Percentiles rank a stretch among this genome's conserved stretches.
These are phyloP conservation scores for Oscheius sp. DNA, from an alignment of 2,888 invertebrate species.

Conservation along the genomic window DNA sequence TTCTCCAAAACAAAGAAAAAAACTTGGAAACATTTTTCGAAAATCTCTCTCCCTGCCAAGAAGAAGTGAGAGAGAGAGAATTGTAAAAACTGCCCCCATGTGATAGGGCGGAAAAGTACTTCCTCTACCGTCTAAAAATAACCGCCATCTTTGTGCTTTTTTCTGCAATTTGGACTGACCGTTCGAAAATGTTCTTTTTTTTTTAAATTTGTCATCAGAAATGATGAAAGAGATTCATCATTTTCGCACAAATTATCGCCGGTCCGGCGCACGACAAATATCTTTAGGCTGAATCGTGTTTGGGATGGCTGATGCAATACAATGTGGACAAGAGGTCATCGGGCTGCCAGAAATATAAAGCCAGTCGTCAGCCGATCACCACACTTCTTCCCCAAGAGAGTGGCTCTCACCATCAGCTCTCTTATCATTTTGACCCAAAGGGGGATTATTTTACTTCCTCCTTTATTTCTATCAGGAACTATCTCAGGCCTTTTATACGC, in stretches of 20 bases:
- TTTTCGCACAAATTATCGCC: conserved; percentile 3
- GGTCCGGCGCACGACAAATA: neutral
- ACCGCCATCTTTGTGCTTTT: too few relatives aligned
- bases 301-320: conserved; percentile 8
- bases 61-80: too few relatives aligned
- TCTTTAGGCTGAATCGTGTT: neutral
- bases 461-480: neutral
- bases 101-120: too few relatives aligned
- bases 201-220: neutral
- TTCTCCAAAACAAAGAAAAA: too few relatives aligned
- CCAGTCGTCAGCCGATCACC: neutral
- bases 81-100: too few relatives aligned
- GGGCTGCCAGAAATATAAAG: neutral
- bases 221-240: conserved; percentile 12
- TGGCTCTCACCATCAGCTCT: neutral
- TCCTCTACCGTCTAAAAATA: too few relatives aligned
- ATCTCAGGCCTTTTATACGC: neutral
- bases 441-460: neutral
- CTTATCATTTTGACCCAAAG: neutral
- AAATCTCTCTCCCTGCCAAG: too few relatives aligned
- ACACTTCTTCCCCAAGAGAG: neutral
- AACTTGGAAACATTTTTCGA: too few relatives aligned
- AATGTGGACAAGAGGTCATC: conserved; percentile 1
- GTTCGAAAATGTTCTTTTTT: too few relatives aligned
- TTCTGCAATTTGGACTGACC: too few relatives aligned